Conservation (phyloP, 1,140 invertebrate species). For the Hetaerina americana region DNA sequence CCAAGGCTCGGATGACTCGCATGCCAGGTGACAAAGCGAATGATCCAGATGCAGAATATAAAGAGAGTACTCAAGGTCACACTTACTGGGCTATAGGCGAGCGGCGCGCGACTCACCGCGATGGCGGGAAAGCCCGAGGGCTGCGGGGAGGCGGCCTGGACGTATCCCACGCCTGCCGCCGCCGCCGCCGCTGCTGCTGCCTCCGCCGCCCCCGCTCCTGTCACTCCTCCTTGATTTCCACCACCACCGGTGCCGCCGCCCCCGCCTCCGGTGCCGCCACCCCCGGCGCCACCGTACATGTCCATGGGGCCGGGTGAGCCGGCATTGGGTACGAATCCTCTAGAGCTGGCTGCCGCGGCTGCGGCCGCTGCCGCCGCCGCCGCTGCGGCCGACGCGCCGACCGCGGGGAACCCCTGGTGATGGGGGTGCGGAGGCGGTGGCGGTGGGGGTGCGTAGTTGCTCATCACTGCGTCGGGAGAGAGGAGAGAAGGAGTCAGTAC, state of each 20-base stretch:
- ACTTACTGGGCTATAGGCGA: constrained; percentile 81
- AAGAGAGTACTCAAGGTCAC: background rate
- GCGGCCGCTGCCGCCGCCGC: constrained; percentile 55
- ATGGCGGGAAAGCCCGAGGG: constrained; percentile 75
- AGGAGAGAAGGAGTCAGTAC: constrained; percentile 12
- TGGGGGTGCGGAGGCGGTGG: constrained; percentile 9
- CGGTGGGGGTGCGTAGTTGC: constrained; percentile 56
- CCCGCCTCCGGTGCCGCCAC: background rate
- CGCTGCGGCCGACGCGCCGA: background rate
- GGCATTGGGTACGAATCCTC: constrained; percentile 68
- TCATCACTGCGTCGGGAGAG: constrained; percentile 59
- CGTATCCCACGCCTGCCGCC: constrained; percentile 83
- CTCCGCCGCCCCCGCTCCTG: constrained; percentile 65
- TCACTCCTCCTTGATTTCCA: constrained; percentile 42
- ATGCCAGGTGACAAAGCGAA: too few species aligned
- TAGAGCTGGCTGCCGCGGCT: constrained; percentile 46
- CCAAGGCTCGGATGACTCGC: too few species aligned
- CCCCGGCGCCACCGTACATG: constrained; percentile 31
- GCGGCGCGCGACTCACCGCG: constrained; percentile 73
- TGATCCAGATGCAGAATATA: background rate
- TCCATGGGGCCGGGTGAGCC: constrained; percentile 72
- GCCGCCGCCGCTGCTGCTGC: constrained; percentile 60
- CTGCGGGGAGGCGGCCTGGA: constrained; percentile 83
- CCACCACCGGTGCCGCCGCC: constrained; percentile 52
- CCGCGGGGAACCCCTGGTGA: background rate